Percentiles rank a stretch among this genome's conserved stretches.
Conservation (phyloP, 2,113 vertebrate species). For the Cyphomyrus plagiostoma region DNA sequence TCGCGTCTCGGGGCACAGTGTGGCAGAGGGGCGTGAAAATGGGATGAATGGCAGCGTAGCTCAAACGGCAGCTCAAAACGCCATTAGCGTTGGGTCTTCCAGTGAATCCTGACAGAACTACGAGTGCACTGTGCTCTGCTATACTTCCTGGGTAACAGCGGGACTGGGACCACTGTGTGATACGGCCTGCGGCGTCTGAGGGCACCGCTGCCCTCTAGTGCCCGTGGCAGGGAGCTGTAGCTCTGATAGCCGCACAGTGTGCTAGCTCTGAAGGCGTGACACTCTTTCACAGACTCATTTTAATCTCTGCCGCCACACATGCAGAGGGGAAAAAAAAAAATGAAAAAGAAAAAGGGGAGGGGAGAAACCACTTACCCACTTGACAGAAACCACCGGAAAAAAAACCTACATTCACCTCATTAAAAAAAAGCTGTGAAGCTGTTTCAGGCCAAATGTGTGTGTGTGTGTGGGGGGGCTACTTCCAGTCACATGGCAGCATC, state of each 20-base stretch:
- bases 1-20: not conserved
- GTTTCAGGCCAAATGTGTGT: constrained; percentile 43
- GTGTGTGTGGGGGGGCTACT: constrained; percentile 26
- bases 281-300: constrained; percentile 82
- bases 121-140: not conserved
- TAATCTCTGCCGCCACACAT: constrained; percentile 64
- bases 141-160: not conserved
- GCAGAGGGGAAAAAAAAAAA: constrained; percentile 38
- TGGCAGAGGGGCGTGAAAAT: not conserved
- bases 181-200: constrained; percentile 7
- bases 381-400: constrained; percentile 45
- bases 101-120: not conserved
- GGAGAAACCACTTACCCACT: constrained; percentile 45
- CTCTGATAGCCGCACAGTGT: constrained; percentile 72
- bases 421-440: constrained; percentile 63
- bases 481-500: constrained; percentile 71
- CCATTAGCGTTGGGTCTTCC: not conserved
- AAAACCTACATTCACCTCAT: constrained; percentile 86
- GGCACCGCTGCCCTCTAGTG: not conserved
- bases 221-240: constrained; percentile 32
- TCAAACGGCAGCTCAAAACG: not conserved
- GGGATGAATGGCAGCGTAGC: not conserved
- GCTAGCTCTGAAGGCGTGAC: constrained; percentile 62
- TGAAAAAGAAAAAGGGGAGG: constrained; percentile 50
- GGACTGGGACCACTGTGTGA: not conserved